phyloP scores from a whole-genome alignment of 1,140 invertebrate species.

The Elysia chlorotica region DNA sequence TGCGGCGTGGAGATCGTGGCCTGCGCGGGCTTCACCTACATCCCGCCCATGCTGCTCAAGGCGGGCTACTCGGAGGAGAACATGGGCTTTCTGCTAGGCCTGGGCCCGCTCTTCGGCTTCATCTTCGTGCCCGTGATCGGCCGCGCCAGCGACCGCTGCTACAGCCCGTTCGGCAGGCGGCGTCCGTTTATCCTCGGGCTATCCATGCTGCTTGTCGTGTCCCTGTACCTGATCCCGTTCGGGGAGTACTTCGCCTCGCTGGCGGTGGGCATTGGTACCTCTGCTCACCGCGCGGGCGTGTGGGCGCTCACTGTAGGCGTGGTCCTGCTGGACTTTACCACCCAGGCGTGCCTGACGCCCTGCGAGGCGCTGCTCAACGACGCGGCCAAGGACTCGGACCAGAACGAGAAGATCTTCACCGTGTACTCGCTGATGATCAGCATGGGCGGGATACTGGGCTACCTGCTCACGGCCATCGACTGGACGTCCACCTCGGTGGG shows the following conservation, averaged over 20 bases:
- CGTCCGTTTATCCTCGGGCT: slow-evolving; percentile 64
- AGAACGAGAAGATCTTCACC: slow-evolving; percentile 60
- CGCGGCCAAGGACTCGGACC: slow-evolving; percentile 50
- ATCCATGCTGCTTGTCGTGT: slow-evolving; percentile 56
- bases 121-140: slow-evolving; percentile 64
- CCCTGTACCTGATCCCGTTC: slow-evolving; percentile 58
- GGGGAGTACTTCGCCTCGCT: slow-evolving; percentile 45
- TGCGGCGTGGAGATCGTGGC: slow-evolving; percentile 65
- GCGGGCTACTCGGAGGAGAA: slow-evolving; percentile 62
- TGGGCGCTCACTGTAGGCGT: slow-evolving; percentile 57
- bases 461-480: slow-evolving; percentile 64
- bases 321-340: slow-evolving; percentile 64
- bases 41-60: slow-evolving; percentile 65
- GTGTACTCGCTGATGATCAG: slow-evolving; percentile 65
- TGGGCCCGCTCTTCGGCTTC: slow-evolving; percentile 63
- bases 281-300: slow-evolving; percentile 39
- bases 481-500: slow-evolving; percentile 59
- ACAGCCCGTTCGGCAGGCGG: slow-evolving; percentile 60
- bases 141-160: slow-evolving; percentile 61
- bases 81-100: slow-evolving; percentile 62
- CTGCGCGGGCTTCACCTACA: slow-evolving; percentile 65
- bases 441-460: slow-evolving; percentile 64
- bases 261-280: slow-evolving; percentile 30
- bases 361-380: slow-evolving; percentile 65
- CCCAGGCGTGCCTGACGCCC: slow-evolving; percentile 64